phyloP scores from a whole-genome alignment of 2,113 vertebrate genomes.

The Acrocephalus kingi region DNA sequence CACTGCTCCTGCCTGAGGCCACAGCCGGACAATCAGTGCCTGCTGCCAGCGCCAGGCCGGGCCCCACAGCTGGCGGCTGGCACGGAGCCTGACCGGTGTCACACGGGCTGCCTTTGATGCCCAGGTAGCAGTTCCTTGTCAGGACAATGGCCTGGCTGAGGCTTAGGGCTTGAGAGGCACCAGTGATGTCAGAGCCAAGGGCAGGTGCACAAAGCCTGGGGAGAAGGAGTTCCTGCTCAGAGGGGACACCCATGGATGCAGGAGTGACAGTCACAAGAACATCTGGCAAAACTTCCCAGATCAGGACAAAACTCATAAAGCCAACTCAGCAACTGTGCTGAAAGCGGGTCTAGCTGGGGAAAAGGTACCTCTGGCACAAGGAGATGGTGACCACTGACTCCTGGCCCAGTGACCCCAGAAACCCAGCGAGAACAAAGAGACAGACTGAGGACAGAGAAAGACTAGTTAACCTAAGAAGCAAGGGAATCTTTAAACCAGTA shows the following conservation, averaged over 20 bases:
- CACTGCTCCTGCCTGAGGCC: no score
- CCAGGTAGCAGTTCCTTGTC: neutral
- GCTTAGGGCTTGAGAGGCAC: neutral
- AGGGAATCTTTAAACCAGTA: no score
- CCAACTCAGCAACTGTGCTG: no score
- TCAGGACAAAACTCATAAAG: neutral
- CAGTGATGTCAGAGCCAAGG: neutral
- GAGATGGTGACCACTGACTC: neutral
- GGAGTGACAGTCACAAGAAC: neutral
- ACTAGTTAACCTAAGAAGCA: neutral
- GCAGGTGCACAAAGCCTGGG: neutral
- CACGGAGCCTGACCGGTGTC: neutral
- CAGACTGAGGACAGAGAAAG: neutral
- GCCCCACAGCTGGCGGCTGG: neutral
- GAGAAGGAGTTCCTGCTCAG: neutral
- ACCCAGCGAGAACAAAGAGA: neutral
- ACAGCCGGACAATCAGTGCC: no score
- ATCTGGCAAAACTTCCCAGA: neutral
- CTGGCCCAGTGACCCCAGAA: neutral
- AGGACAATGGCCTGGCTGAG: neutral
- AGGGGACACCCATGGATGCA: neutral
- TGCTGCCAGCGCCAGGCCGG: neutral
- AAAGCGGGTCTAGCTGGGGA: no score
- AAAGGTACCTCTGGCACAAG: no score
- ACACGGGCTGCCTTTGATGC: neutral